Percentiles rank a stretch among this genome's conserved stretches.
These are phyloP conservation scores for Periophthalmus modestus DNA, from an alignment of 2,113 vertebrate species.

Conservation along the genomic window DNA sequence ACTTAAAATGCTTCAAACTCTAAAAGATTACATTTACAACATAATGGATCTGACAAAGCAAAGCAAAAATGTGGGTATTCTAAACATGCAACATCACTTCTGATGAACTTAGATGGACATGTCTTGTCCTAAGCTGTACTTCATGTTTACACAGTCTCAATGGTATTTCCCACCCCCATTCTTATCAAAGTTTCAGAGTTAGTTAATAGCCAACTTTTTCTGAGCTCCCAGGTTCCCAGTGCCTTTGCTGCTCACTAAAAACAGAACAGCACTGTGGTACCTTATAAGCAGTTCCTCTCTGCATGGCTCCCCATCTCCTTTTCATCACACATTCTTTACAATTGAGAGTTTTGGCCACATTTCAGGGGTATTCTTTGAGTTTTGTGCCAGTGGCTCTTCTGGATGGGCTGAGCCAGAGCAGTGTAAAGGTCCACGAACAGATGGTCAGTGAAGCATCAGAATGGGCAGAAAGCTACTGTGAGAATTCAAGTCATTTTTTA, in stretches of 20 bases:
- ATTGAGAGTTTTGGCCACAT: neutral
- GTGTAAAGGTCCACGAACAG: conserved; percentile 31
- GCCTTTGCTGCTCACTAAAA: neutral
- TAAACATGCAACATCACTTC: neutral
- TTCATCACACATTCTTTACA: conserved; percentile 20
- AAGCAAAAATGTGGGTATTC: too few relatives aligned
- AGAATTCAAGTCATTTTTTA: too few relatives aligned
- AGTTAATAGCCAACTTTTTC: neutral
- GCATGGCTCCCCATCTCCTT: conserved; percentile 8
- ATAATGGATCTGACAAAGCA: neutral
- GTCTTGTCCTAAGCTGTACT: too few relatives aligned
- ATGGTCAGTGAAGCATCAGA: conserved; percentile 11
- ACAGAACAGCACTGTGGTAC: neutral
- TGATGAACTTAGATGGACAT: too few relatives aligned
- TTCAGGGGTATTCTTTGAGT: neutral
- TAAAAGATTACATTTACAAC: neutral
- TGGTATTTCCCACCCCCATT: neutral
- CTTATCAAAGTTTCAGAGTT: neutral
- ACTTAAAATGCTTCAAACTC: neutral
- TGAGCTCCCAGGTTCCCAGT: too few relatives aligned
- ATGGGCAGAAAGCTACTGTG: neutral
- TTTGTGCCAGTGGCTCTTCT: conserved; percentile 13
- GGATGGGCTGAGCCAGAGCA: conserved; percentile 14
- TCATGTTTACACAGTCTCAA: neutral
- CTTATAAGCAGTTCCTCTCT: neutral